A percentile compares a stretch with the other conserved stretches of the same genome.
phyloP scores from a whole-genome alignment of 2,888 invertebrate genomes.

The Brachynemurus nebulosus region DNA sequence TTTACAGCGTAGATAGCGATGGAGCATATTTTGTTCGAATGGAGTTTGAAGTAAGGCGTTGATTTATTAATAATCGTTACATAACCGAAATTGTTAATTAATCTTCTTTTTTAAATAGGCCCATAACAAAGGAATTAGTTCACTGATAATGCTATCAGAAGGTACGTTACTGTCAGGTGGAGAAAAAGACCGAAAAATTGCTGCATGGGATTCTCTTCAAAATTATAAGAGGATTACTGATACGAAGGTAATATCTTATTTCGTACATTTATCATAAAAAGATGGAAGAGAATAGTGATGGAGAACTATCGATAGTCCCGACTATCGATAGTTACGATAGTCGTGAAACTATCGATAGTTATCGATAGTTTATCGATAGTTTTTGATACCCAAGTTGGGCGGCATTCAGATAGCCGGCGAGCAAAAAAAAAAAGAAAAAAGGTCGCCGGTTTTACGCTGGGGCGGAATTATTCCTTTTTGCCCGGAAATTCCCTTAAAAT shows the following conservation, averaged over 20 bases:
- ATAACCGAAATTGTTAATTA: not conserved
- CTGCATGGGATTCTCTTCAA: slow-evolving; percentile 83
- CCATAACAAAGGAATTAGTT: slow-evolving; percentile 76
- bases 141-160: slow-evolving; percentile 76
- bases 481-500: too few species aligned
- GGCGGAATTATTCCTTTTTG: too few species aligned
- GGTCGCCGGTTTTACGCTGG: too few species aligned
- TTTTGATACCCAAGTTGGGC: too few species aligned
- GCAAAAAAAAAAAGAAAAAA: not conserved
- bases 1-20: slow-evolving; percentile 80
- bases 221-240: slow-evolving; percentile 83
- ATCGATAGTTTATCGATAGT: too few species aligned
- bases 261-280: not conserved
- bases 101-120: slow-evolving; percentile 35
- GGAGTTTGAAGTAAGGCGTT: slow-evolving; percentile 57
- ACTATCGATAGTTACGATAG: too few species aligned
- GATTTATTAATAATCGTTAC: not conserved
- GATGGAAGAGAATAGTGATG: too few species aligned
- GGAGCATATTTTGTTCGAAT: slow-evolving; percentile 79
- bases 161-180: slow-evolving; percentile 83
- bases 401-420: too few species aligned
- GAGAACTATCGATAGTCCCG: too few species aligned
- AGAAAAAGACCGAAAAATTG: slow-evolving; percentile 78
- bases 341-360: too few species aligned
- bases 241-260: slow-evolving; percentile 48